Evolutionary conservation across 2,797 vertebrate species (phyloP), one percentile per base, ranked within the genome.

Genomic region (Argyrosomus regius): DNA sequence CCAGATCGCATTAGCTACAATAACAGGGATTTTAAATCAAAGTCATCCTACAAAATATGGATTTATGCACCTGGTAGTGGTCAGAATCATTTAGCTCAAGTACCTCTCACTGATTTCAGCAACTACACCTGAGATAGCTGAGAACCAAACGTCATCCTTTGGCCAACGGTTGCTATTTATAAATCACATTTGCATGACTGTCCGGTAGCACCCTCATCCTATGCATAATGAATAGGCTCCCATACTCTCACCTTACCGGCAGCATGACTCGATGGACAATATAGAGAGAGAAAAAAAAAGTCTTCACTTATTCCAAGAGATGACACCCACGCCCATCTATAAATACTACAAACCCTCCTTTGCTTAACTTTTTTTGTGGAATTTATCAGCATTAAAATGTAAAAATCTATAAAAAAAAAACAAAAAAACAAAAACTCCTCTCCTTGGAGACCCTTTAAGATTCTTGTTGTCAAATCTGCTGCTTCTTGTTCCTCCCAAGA

Each of bases 171-270:
- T 86, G 61, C 90, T 93, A 90, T 92, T 90, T 88, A 89, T 91
- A 90, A 85, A 82, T 78, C 81, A 53, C 85, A 93, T 93, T 92
- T 88, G 88, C 88, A 92, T 91, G 71, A 86, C 65, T 71, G 91
- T 89, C 87, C 88, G 75, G 77, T 63, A 78, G 82, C 60, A 52
- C 67, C 50, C 46, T 85, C 80, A 65, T 75, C 64, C 60, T 71
- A 83, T 92, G 82, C 82, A 92, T 90, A 88, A 88, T 82, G 60
- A 88, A 89, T 77, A 78, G 45, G 4, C 56, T 72, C 62, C 71
- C 43, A 76, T 56, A 61, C 75, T 77, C 70, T 65, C 67, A 85
- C 49, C 28, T 79, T 41, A 82, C 50, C 72, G 59, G 77, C 43
- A 62, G 60, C 65, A 64, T 49, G 35, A 59, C 61, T 81, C 22